Conservation (phyloP, 2,113 vertebrate species). For the Brachyistius frenatus region DNA sequence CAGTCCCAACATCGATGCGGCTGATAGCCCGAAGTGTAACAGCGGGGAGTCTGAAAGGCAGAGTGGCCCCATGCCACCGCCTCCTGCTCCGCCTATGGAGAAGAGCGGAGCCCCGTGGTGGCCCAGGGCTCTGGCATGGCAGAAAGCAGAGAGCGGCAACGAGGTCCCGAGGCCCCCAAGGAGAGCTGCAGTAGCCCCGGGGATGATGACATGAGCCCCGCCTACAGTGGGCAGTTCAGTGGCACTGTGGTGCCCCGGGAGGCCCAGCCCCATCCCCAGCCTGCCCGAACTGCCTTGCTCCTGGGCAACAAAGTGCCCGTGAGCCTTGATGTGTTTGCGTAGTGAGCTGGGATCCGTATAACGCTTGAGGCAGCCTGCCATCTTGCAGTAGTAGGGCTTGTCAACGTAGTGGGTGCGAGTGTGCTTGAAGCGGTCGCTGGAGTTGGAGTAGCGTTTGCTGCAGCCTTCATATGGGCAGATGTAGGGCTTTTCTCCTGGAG, state of each 20-base stretch:
- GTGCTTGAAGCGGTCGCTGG: conserved; percentile 99
- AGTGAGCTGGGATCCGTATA: conserved; percentile 99
- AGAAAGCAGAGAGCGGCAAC: conserved; percentile 84
- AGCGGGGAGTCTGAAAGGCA: conserved; percentile 89
- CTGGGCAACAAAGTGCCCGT: conserved; percentile 92
- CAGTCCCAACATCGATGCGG: conserved; percentile 88
- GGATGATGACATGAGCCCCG: conserved; percentile 88
- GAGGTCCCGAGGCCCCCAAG: conserved; percentile 84
- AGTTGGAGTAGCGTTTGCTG: conserved; percentile 99
- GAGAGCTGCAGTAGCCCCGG: conserved; percentile 84
- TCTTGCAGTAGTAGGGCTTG: conserved; percentile 99
- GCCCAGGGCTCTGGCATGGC: conserved; percentile 81
- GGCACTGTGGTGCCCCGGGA: conserved; percentile 5
- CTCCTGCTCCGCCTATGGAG: conserved; percentile 49
- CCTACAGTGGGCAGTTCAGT: conserved; percentile 81
- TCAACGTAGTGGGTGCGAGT: conserved; percentile 98
- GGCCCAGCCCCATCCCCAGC: conserved; percentile 63
- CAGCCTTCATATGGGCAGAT: conserved; percentile 97
- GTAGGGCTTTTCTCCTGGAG: conserved; percentile 95
- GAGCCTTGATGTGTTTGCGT: conserved; percentile 99
- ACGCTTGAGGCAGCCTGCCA: conserved; percentile 97
- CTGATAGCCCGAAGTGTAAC: conserved; percentile 89
- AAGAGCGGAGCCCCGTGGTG: conserved; percentile 72
- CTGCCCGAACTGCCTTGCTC: conserved; percentile 83
- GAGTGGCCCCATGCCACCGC: conserved; percentile 72